Conservation (phyloP, 2,113 vertebrate species). For the Phyllopteryx taeniolatus region DNA sequence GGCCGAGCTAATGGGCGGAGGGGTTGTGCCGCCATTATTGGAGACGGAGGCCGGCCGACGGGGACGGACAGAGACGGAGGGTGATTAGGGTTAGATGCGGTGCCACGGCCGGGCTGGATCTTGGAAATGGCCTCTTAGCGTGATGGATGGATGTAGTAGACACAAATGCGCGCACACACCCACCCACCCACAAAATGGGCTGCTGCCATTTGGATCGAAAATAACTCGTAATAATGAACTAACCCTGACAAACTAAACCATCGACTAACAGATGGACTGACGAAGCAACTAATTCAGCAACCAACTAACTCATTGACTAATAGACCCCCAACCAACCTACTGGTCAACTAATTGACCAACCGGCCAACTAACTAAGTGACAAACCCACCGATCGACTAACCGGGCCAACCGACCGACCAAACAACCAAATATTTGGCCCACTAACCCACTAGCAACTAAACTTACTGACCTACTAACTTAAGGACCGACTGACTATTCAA, state of each 20-base stretch:
- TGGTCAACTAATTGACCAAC: too few species aligned
- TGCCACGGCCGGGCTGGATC: constrained; percentile 60
- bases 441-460: too few species aligned
- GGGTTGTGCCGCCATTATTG: constrained; percentile 14
- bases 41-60: constrained; percentile 23
- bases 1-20: constrained; percentile 44
- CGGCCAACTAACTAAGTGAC: too few species aligned
- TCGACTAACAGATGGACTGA: not conserved
- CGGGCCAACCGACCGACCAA: too few species aligned
- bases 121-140: constrained; percentile 66
- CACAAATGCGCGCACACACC: constrained; percentile 13
- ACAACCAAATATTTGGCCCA: too few species aligned
- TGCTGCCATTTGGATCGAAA: not conserved
- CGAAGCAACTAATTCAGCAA: not conserved
- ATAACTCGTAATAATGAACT: not conserved
- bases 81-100: constrained; percentile 66
- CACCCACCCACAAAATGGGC: not conserved
- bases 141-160: constrained; percentile 51
- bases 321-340: too few species aligned
- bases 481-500: too few species aligned
- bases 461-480: too few species aligned
- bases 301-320: too few species aligned
- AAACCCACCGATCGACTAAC: too few species aligned
- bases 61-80: constrained; percentile 57
- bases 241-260: not conserved